Evolutionary conservation across 2,888 invertebrate species (phyloP).

Genomic region (Xanthia togata): DNA sequence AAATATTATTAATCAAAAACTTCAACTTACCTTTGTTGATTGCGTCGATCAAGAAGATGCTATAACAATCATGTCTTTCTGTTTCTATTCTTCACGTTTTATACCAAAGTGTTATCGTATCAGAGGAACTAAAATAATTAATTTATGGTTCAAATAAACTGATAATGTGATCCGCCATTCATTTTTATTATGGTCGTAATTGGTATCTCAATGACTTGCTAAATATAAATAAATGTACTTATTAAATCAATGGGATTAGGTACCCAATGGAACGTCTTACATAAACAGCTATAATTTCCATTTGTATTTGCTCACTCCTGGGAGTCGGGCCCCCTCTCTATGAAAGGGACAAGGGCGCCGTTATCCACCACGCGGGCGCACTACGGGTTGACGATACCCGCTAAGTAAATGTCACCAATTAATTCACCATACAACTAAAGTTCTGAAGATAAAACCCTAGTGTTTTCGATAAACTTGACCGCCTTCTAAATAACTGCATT

Average conservation of each 20-base stretch:
- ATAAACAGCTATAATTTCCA: not conserved
- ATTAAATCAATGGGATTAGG: not conserved
- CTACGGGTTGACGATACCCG: not conserved
- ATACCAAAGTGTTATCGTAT: constrained; percentile 57
- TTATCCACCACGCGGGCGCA: not conserved
- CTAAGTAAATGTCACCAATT: not conserved
- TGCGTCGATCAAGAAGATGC: constrained; percentile 56
- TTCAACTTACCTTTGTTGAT: constrained; percentile 54
- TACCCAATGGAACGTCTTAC: too few relatives aligned
- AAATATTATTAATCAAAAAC: not conserved
- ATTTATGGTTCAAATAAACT: constrained; percentile 64
- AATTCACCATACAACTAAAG: too few relatives aligned
- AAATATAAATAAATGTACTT: not conserved
- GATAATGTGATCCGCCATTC: constrained; percentile 38
- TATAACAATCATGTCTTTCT: constrained; percentile 10
- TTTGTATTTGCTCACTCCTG: not conserved
- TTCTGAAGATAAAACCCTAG: too few relatives aligned
- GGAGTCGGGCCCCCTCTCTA: not conserved
- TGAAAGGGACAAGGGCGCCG: not conserved
- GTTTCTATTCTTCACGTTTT: constrained; percentile 36
- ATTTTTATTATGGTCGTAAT: constrained; percentile 28
- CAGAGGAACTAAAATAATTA: constrained; percentile 38
- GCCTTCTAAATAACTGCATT: too few relatives aligned
- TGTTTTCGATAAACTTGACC: too few relatives aligned
- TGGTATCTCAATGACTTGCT: constrained; percentile 10